These are phyloP conservation scores for rabbit (Oryctolagus cuniculus) DNA, from an alignment of 2,113 vertebrate species.

Conservation along the genomic window mOryCun1.1 NC_091448.1:45902501-45903000, in stretches of 20 bases:
- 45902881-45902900: not conserved
- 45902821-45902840: not conserved
- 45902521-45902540: no score
- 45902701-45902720: not conserved
- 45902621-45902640: not conserved
- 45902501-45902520: no score
- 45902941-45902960: not conserved
- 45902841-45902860: conserved; percentile 19
- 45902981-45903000: conserved; percentile 33
- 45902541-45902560: no score
- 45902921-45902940: not conserved
- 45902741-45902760: not conserved
- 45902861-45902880: not conserved
- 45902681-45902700: conserved; percentile 37
- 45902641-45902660: conserved; percentile 16
- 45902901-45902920: not conserved
- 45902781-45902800: conserved; percentile 32
- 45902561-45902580: no score
- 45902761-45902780: conserved; percentile 54
- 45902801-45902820: not conserved
- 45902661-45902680: conserved; percentile 56
- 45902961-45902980: conserved; percentile 33
- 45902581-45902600: not conserved
- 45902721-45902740: conserved; percentile 17
- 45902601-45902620: conserved; percentile 3